Percentiles rank a stretch among this genome's conserved stretches.
Evolutionary conservation across 2,113 vertebrate species (phyloP).

Genomic region (Cichladusa arquata): DNA sequence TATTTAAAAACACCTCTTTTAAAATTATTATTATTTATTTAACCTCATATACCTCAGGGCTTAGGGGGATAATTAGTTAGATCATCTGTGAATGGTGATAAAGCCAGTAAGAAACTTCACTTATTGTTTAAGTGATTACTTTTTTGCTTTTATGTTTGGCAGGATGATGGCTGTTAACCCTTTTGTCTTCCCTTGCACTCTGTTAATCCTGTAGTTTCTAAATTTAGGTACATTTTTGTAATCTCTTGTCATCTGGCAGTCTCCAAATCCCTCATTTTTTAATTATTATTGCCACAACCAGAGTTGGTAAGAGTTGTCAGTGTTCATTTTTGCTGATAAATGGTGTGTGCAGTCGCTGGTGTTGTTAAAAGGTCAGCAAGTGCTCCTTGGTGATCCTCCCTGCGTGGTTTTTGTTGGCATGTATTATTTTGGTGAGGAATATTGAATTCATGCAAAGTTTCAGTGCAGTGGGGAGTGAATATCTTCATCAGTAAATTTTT

Average conservation of each 20-base stretch:
- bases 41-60: background rate
- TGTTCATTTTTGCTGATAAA: background rate
- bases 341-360: background rate
- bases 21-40: background rate
- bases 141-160: background rate
- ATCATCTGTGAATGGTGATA: background rate
- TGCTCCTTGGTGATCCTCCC: background rate
- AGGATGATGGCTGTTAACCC: background rate
- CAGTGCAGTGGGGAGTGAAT: background rate
- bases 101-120: background rate
- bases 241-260: background rate
- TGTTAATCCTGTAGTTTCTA: background rate
- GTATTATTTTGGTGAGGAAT: background rate
- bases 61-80: background rate
- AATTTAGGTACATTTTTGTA: background rate
- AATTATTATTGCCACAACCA: background rate
- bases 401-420: background rate
- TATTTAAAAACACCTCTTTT: background rate
- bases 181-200: background rate
- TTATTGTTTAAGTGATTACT: background rate
- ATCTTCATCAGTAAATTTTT: background rate
- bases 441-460: background rate
- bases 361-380: background rate
- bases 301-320: background rate
- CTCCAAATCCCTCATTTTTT: constrained; percentile 1